Percentiles rank a stretch among this genome's conserved stretches.
Conservation (phyloP, 2,888 invertebrate genomes). For the Apodemia duryi region DNA sequence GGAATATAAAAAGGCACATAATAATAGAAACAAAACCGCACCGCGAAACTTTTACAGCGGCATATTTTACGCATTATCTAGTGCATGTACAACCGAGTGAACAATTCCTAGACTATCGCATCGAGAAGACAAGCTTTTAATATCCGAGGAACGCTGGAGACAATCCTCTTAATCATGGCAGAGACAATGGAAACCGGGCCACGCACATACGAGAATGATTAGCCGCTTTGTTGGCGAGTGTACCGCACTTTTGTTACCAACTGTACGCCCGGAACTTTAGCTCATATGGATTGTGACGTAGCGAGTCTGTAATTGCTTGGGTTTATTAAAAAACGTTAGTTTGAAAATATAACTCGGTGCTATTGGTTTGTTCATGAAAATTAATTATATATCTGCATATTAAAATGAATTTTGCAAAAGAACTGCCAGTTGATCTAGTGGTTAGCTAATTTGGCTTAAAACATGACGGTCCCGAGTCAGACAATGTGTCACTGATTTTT, state of each 20-base stretch:
- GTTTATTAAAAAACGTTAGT: slow-evolving; percentile 44
- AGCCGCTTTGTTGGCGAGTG: slow-evolving; percentile 48
- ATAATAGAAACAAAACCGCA: slow-evolving; percentile 53
- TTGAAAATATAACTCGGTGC: slow-evolving; percentile 37
- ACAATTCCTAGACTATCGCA: slow-evolving; percentile 42
- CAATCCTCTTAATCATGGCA: slow-evolving; percentile 77
- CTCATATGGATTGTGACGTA: slow-evolving; percentile 42
- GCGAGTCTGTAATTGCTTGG: slow-evolving; percentile 40
- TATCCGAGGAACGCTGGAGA: slow-evolving; percentile 72
- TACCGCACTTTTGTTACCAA: slow-evolving; percentile 61
- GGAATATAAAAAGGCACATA: slow-evolving; percentile 44
- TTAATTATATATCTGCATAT: neutral
- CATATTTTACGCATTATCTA: slow-evolving; percentile 51
- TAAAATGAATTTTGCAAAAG: neutral
- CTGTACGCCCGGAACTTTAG: slow-evolving; percentile 45
- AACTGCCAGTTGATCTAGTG: neutral
- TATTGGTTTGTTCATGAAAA: slow-evolving; percentile 19
- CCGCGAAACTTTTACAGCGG: slow-evolving; percentile 49
- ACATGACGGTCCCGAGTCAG: too few relatives aligned
- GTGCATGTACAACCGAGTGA: slow-evolving; percentile 39
- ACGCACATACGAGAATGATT: slow-evolving; percentile 72
- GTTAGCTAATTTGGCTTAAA: neutral
- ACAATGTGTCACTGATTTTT: too few relatives aligned
- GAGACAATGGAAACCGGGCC: slow-evolving; percentile 77
- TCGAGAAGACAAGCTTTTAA: slow-evolving; percentile 71